Evolutionary conservation across 1,140 invertebrate species (phyloP), one percentile per base, ranked within the genome.

Genomic region (Whitmania pigra): DNA sequence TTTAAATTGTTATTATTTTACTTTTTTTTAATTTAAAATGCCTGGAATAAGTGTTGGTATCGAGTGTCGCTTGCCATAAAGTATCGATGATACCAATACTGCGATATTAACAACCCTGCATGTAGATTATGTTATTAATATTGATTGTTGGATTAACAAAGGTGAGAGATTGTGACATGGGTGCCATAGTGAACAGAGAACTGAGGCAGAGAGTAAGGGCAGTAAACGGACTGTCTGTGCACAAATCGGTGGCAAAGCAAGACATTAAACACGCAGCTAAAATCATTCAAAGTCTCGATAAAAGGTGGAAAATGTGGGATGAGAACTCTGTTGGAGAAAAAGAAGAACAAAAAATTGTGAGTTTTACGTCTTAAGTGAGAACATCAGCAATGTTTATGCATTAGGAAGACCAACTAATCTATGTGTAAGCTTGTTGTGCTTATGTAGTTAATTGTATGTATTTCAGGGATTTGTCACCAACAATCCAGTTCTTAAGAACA

Each of bases 401-500:
- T 3, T 49, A 49, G 11, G 13, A 49, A 3, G 43, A 11, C 43
- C 31, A 36, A 36, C 31, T 6, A 36, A 3, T 3, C 2, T 36
- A 6, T 36, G 9, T 49, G 9, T 49, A 49, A 7, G 43, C 43
- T 49, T 49, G 9, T 49, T 49, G 9, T 49, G 43, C 0, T 49
- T 49, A 49, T 11, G 13, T 17, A 49, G 13, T 49, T 49, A 17
- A 15, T 49, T 15, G 5, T 49, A 17, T 49, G 43, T 49, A 17
- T n/a, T 25, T 31, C 57, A 63, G 57, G 90, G 81, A 53, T 69
- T 80, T 15, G 74, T 90, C 31, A 94, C 93, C 0, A 90, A 89
- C 76, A 99, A 99, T 84, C 95, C 96, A 6, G 89, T 98, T 17
- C 83, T 99, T 73, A 90, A 94, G 77, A 97, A 97, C 78, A 97